A percentile compares a stretch with the other conserved stretches of the same genome.
These are phyloP conservation scores for Atta cephalotes DNA, from an alignment of 1,140 invertebrate genomes.

Conservation along the genomic window DNA sequence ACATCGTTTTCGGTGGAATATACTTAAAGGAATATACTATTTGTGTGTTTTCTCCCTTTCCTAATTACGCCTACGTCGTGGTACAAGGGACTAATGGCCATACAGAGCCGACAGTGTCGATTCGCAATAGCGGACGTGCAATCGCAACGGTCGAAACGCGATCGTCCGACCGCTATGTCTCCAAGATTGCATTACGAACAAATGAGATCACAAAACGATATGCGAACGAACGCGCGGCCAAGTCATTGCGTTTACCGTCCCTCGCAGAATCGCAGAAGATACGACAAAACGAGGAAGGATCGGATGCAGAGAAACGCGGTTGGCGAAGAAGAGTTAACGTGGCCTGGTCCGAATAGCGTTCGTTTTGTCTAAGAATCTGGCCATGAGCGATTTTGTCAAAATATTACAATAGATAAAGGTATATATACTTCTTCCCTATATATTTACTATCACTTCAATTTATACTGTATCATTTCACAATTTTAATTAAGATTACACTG, in stretches of 20 bases:
- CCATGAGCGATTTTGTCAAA: too few relatives aligned
- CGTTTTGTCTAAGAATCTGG: too few relatives aligned
- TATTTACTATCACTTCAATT: too few relatives aligned
- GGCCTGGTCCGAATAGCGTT: too few relatives aligned
- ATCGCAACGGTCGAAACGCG: constrained; percentile 46
- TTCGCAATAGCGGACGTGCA: constrained; percentile 32
- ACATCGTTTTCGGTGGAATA: constrained; percentile 49
- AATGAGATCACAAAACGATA: constrained; percentile 74
- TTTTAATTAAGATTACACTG: too few relatives aligned
- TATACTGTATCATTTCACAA: too few relatives aligned
- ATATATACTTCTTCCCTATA: too few relatives aligned
- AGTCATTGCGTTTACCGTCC: constrained; percentile 37
- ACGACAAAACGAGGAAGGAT: neutral
- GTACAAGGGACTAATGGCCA: constrained; percentile 53
- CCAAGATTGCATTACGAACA: constrained; percentile 67
- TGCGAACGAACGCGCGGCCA: constrained; percentile 62
- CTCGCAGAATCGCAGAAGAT: neutral
- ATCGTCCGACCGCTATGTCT: constrained; percentile 35
- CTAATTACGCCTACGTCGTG: constrained; percentile 58
- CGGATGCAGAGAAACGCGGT: neutral
- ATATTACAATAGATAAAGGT: too few relatives aligned
- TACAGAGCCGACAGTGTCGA: constrained; percentile 21
- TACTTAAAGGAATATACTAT: constrained; percentile 30
- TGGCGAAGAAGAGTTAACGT: neutral
- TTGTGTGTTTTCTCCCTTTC: constrained; percentile 20